Evolutionary conservation across 2,113 vertebrate genomes (phyloP), one percentile per base, ranked within the genome.

Genomic region (Uropsilus gracilis): DNA sequence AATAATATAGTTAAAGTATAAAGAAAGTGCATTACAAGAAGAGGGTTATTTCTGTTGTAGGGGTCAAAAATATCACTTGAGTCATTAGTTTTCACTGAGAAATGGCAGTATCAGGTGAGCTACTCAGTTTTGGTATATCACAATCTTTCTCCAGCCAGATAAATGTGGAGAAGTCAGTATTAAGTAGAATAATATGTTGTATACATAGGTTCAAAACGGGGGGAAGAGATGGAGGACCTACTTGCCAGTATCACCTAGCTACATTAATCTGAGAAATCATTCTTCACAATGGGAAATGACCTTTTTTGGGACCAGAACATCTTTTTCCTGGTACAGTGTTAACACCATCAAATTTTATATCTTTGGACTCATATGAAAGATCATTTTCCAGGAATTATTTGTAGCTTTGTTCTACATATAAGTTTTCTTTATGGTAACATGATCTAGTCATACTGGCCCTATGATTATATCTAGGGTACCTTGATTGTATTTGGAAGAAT

Each of bases 51-150:
- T 92, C 37, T 73, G 39, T 26, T 34, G 75, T 76, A 55, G 37
- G 42, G 22, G 77, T 44, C 72, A 81, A 77, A 71, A 66, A 5
- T 85, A 13, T 11, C 80, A 69, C 89, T 75, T 81, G 39, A 46
- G n/a, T 88, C 26, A 59, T 80, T 77, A 55, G 44, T 88, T 90
- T 88, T 85, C 24, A 71, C n/a, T 90, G 93, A 76, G 44, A 94
- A 88, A 59, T 93, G 22, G 6, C 46, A 69, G 11, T 59, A 57
- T 75, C 30, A 90, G 13, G 32, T 42, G 71, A 37, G 24, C 57
- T 94, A 85, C 1, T 82, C 17, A 46, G 69, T 89, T 91, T 86
- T 89, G 57, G 32, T 66, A 5, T 20, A 57, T 6, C 22, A 76
- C 26, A 28, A 78, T 90, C 6, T 48, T 87, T 16, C 17, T 72